Base-by-base conservation (phyloP, 1,140 invertebrate species). In the Caenorhabditis remanei region DNA sequence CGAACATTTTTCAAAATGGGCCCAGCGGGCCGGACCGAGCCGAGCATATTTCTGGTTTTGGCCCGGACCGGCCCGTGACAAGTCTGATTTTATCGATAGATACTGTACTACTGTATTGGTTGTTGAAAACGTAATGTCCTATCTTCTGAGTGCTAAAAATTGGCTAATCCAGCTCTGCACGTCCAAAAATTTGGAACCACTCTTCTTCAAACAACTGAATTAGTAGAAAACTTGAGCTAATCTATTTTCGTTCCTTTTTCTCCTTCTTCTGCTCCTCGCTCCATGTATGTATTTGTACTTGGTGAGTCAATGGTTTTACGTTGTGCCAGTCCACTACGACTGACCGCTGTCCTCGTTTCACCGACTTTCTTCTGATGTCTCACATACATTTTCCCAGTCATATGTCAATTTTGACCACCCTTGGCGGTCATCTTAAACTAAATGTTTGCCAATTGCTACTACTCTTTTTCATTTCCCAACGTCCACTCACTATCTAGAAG, bases 341-440 rank as follows among this genome's bases (percentile, higher is more conserved):
- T 71, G 65, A n/a, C 41, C 43, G n/a, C 65, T 71, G 11, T 53
- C 41, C 43, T 16, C 19, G 24, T 71, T 71, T 71, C 65, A 71
- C 65, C 65, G 43, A 71, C 65, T 46, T 32, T 16, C 40, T n/a
- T 16, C 16, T 16, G 50, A 71, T 65, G 61, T 79, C 71, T 5
- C 71, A 79, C 40, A 79, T 79, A 32, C 71, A 50, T 50, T 79
- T 79, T 79, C 71, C 40, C 71, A 79, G 71, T 79, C 71, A 79
- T 79, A 79, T 79, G 71, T 79, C 71, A 79, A 79, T 46, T 53
- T 24, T 48, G 16, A 46, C 46, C 41, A 53, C n/a, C 14, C 46
- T 24, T 11, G 16, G 16, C 21, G 71, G 71, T 79, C 71, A 79
- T 79, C n/a, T 79, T 21, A 40, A 21, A 19, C 21, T 21, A 32